Base-by-base conservation (phyloP, 2,797 vertebrate species). In the Menidia menidia region DNA sequence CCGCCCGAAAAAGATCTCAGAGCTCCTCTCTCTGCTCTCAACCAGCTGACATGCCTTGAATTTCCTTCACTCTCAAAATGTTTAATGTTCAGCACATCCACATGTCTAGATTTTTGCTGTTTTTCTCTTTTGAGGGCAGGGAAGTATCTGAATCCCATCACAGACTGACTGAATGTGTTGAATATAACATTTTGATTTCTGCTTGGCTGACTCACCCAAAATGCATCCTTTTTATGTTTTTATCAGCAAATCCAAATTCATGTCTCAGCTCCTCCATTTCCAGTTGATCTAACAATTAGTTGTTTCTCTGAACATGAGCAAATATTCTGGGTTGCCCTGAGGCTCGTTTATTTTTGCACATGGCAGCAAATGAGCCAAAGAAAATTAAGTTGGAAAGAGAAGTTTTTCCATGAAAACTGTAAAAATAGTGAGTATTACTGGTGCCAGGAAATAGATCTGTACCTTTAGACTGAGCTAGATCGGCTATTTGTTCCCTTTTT, bases 1-100 rank as follows among this genome's bases (percentile, higher is more conserved):
- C 68, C 13, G 71, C 75, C 62, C 8, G 7, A 41, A 3, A 10
- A 0, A 18, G 18, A 15, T 45, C 18, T 41, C 64, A n/a, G 45
- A 50, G 43, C 59, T 68, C 12, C 42, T 35, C 3, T 4, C 4
- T 60, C 42, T 44, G 0, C 63, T 74, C 45, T 56, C 12, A n/a
- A 9, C 31, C 44, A 30, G 16, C 68, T 70, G 30, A 48, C 18
- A 6, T 2, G 15, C 7, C 19, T 62, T 39, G 1, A 12, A 41
- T n/a, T 31, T 30, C 39, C 7, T 52, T 41, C 39, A 13, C 16
- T 16, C 13, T 30, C 44, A 58, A 61, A 50, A 13, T 50, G 4
- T 11, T 32, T 2, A 31, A 74, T 47, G 5, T 53, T 71, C 47
- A 71, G 48, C 82, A 76, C 56, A 45, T 73, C 39, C 9, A 1